Conservation (phyloP, 1,140 invertebrate species). For the Eueides isabella region DNA sequence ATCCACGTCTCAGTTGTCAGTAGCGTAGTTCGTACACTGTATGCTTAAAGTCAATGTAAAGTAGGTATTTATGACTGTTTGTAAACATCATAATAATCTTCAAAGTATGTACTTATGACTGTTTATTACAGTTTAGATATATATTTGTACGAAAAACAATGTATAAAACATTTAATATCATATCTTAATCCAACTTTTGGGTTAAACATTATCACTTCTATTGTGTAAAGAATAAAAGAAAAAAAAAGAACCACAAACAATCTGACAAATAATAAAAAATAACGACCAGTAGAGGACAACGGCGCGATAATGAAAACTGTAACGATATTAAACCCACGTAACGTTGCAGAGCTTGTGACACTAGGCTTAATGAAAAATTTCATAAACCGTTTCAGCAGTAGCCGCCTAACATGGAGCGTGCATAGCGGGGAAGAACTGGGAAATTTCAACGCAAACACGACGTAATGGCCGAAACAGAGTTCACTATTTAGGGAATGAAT, state of each 20-base stretch:
- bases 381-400: conserved; percentile 20
- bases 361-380: conserved; percentile 41
- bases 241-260: neutral
- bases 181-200: neutral
- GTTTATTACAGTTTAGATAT: neutral
- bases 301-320: conserved; percentile 27
- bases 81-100: conserved; percentile 5
- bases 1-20: neutral
- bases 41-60: neutral
- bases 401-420: neutral
- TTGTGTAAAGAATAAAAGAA: neutral
- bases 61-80: conserved; percentile 1
- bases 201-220: neutral
- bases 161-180: too few relatives aligned
- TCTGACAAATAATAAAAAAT: conserved; percentile 21
- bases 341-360: conserved; percentile 17
- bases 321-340: conserved; percentile 29
- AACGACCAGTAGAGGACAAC: conserved; percentile 21
- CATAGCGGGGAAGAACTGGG: neutral
- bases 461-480: neutral
- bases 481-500: neutral
- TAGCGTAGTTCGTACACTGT: neutral
- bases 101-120: neutral
- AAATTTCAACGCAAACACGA: neutral
- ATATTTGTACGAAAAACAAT: too few relatives aligned